Base-by-base conservation (phyloP, 1,140 invertebrate species). In the Sitophilus oryzae region DNA sequence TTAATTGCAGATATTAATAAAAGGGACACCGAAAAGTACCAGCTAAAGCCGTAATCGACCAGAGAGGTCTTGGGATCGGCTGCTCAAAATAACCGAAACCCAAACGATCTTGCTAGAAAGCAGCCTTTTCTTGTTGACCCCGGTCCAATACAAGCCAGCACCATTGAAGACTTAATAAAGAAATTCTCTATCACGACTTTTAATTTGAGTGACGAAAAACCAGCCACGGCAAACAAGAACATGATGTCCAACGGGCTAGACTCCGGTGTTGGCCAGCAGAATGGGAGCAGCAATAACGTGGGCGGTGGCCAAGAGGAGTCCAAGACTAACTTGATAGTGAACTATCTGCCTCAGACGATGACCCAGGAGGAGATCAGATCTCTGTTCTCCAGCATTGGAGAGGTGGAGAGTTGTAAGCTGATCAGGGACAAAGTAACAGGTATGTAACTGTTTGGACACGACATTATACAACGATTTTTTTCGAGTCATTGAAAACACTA, bases 261-360 rank as follows among this genome's bases (percentile, higher is more conserved):
- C 72, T 77, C 79, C 53, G 64, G 63, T 18, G 76, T 82, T 61
- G 78, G 79, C 44, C 81, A 84, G 73, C 82, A 83, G 70, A 84
- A 84, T 73, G 82, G 82, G 56, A 80, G 82, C 65, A 77, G 77
- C 73, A 79, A 84, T 62, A 79, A 85, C 70, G 79, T 85, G 66
- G 74, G 74, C 18, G 78, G 76, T 50, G 82, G 83, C 63, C 81
- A 85, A 63, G 91, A 93, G 76, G 92, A 95, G 74, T 91, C 88
- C 58, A 97, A 96, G 79, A 96, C 92, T 43, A 99, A 99, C 79
- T 82, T 99, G 59, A 99, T 99, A 72, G 96, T 99, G 62, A 99
- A 99, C 76, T 99, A 99, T 76, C 80, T 99, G 69, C 96, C 96
- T 41, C 96, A 99, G 77, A 96, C 91, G 50, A 99, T 99, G 97